A percentile compares a stretch with the other conserved stretches of the same genome.
Conservation (phyloP, 2,797 vertebrate genomes). For the Xyrichtys novacula region DNA sequence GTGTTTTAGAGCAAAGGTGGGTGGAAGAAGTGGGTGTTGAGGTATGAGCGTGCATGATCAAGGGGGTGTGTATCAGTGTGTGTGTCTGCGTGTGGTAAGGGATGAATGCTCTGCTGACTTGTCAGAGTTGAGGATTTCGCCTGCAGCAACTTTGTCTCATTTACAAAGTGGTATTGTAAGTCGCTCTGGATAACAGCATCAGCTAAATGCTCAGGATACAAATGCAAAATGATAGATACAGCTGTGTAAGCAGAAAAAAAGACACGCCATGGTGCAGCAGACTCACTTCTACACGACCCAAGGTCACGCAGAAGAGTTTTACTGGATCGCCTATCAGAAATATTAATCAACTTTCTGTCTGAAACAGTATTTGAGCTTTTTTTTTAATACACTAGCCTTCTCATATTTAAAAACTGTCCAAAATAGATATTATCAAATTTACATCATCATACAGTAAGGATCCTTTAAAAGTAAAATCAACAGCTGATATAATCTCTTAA, state of each 20-base stretch:
- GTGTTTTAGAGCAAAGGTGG: no score
- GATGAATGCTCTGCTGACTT: slow-evolving; percentile 73
- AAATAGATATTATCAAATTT: background rate
- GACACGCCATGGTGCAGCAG: background rate
- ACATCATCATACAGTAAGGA: background rate
- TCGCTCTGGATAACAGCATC: slow-evolving; percentile 61
- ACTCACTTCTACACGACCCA: slow-evolving; percentile 24
- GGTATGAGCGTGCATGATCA: slow-evolving; percentile 55
- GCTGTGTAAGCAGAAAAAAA: slow-evolving; percentile 51
- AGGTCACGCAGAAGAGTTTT: slow-evolving; percentile 5
- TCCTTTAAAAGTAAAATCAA: no score
- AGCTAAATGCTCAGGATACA: slow-evolving; percentile 57
- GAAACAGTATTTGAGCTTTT: background rate
- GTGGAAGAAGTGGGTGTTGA: slow-evolving; percentile 19
- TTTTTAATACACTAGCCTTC: background rate
- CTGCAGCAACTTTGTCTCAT: slow-evolving; percentile 64
- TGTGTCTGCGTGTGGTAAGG: slow-evolving; percentile 31
- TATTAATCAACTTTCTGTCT: background rate
- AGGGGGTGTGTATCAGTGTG: slow-evolving; percentile 1
- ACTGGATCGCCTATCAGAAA: slow-evolving; percentile 2
- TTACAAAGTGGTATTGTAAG: slow-evolving; percentile 65
- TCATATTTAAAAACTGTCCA: background rate
- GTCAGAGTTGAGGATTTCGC: slow-evolving; percentile 69
- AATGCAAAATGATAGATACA: slow-evolving; percentile 43
- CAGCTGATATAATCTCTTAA: no score